Evolutionary conservation across 2,888 invertebrate species (phyloP).

Genomic region (Tiliacea aurago): DNA sequence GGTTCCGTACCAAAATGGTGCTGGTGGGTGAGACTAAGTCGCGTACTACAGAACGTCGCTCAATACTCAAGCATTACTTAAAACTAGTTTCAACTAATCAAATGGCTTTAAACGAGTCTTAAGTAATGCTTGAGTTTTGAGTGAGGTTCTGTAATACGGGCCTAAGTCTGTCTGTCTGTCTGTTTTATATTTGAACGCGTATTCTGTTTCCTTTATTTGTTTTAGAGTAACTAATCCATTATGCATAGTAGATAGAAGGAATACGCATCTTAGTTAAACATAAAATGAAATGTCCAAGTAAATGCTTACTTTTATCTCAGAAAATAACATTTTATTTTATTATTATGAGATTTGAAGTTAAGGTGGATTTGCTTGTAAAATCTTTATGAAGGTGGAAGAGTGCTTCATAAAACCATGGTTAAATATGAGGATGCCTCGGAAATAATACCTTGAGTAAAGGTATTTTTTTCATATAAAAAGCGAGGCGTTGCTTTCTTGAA

Average conservation of each 20-base stretch:
- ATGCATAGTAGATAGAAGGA: background rate
- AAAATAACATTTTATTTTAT: constrained; percentile 31
- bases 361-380: constrained; percentile 32
- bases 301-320: constrained; percentile 2
- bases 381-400: constrained; percentile 17
- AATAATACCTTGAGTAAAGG: background rate
- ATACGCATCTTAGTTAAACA: background rate
- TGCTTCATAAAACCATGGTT: constrained; percentile 12
- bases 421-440: constrained; percentile 3
- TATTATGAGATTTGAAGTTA: constrained; percentile 27
- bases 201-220: background rate
- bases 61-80: too few species aligned
- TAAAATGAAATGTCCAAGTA: constrained; percentile 20
- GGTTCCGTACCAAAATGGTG: too few species aligned
- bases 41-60: too few species aligned
- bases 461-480: too few species aligned
- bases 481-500: background rate
- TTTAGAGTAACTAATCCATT: background rate
- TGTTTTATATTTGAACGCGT: background rate
- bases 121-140: too few species aligned
- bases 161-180: too few species aligned
- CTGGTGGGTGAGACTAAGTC: too few species aligned
- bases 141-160: too few species aligned
- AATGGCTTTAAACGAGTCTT: too few species aligned
- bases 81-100: too few species aligned